Evolutionary conservation across 2,113 vertebrate species (phyloP), one percentile per base, ranked within the genome.

Genomic region (Alethe castanea): DNA sequence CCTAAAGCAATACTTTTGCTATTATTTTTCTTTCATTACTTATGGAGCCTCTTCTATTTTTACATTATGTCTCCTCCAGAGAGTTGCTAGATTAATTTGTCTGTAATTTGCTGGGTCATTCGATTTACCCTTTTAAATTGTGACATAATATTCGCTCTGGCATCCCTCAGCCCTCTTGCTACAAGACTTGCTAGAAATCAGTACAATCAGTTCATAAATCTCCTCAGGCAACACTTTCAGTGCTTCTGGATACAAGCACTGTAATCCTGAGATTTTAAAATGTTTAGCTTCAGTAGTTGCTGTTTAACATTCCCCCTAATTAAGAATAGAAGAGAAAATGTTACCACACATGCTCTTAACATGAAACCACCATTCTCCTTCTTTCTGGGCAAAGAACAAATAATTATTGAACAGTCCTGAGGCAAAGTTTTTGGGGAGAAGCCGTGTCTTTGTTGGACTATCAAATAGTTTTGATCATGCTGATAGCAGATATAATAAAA

Each of bases 41-140:
- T 93, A 80, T 4, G 15, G 40, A 65, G 82, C 7, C 2, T 86
- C 69, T 89, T 86, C 66, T 82, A 35, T 65, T 93, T 92, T 90
- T 26, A 80, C 29, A 50, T 22, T 4, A 48, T 40, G 13, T n/a
- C 57, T 91, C 56, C 86, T 88, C 78, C 60, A 79, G 76, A 83
- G 82, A 54, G 5, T 50, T 77, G 38, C 38, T 53, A 66, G 71
- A 86, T 81, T 94, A 96, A 93, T 94, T 81, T 19, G 13, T 81
- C 80, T 90, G 15, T 90, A 91, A 93, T 96, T 94, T 81, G 26
- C 62, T 92, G 72, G 86, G 76, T 92, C 91, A 60, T 81, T 93
- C 8, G 2, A 88, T 91, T 92, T 83, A 93, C 47, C 47, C 83
- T 90, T 83, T 88, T 74, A 81, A 92, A 93, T 44, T 78, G 38